These are phyloP conservation scores for Scolopax bukidnonensis DNA, from an alignment of 2,797 vertebrate species.

Conservation along the genomic window DNA sequence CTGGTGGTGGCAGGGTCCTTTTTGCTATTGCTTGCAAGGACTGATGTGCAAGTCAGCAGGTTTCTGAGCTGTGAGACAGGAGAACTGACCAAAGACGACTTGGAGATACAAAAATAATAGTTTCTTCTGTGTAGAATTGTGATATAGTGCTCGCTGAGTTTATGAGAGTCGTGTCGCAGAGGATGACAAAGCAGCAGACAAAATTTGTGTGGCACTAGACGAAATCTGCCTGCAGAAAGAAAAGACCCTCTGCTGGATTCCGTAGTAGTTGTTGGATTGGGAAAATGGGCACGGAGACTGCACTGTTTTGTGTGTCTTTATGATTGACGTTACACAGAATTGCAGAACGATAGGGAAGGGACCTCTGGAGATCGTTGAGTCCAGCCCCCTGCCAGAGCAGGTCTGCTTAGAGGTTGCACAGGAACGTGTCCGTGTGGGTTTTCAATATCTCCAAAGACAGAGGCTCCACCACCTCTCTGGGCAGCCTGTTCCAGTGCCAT, in stretches of 20 bases:
- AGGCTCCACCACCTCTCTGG: too few species aligned
- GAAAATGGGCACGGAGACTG: neutral
- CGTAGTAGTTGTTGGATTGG: neutral
- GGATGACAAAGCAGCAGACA: neutral
- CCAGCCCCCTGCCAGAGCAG: too few species aligned
- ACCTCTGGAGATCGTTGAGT: too few species aligned
- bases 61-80: neutral
- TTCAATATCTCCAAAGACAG: too few species aligned
- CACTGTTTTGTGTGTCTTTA: neutral
- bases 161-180: neutral
- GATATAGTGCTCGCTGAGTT: neutral
- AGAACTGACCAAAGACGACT: neutral
- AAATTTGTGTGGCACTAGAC: neutral
- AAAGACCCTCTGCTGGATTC: neutral
- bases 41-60: neutral
- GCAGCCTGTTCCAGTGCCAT: too few species aligned
- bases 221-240: neutral
- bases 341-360: too few species aligned
- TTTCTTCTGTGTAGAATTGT: neutral
- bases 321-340: neutral
- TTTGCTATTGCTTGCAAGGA: neutral
- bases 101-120: neutral
- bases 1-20: neutral
- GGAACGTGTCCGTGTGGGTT: too few species aligned
- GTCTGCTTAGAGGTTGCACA: too few species aligned